Base-by-base conservation (phyloP, 2,888 invertebrate genomes). In the Biston stratarius region DNA sequence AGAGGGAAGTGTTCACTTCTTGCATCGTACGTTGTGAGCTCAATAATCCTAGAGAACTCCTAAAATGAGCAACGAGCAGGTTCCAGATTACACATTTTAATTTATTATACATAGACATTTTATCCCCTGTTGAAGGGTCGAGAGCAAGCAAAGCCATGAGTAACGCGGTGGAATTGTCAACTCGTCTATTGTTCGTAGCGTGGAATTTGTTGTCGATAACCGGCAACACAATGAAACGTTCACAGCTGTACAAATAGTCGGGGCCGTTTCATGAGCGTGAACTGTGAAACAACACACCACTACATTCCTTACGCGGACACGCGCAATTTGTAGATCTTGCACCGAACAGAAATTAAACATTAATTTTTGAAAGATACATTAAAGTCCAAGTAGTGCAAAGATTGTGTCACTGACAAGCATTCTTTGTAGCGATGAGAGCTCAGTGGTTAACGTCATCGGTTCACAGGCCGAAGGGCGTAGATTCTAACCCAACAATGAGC, bases 161-260 rank as follows among this genome's bases (percentile, higher is more conserved):
- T 75, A 78, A 77, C 77, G 72, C 76, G 70, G 76, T 74, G 76
- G 77, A 75, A 78, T 77, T 75, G 77, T 80, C 79, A 82, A 80
- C 78, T 72, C 62, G 72, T 77, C 81, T 80, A 84, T 84, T 84
- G 86, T 86, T 81, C 74, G 72, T 78, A 73, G 79, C 78, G 71
- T 78, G 87, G 88, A 87, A 88, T 86, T 82, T 85, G 82, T 86
- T 85, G 83, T 84, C 81, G 78, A 80, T 79, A 76, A 70, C 68
- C 56, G 63, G 60, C 57, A 73, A 81, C 73, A 85, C 83, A 84
- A 86, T 82, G 83, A 81, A 80, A 79, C 77, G 73, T 68, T 71
- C 73, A 81, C 88, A 88, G 83, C 88, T 88, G 88, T 85, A 74
- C 80, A 86, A 88, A 88, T 82, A 84, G 55, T 42, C 40, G 63